A percentile compares a stretch with the other conserved stretches of the same genome.
Evolutionary conservation across 35 echinoderm and acorn worm genomes (phyloP).

Genomic region (Anneissia japonica): DNA sequence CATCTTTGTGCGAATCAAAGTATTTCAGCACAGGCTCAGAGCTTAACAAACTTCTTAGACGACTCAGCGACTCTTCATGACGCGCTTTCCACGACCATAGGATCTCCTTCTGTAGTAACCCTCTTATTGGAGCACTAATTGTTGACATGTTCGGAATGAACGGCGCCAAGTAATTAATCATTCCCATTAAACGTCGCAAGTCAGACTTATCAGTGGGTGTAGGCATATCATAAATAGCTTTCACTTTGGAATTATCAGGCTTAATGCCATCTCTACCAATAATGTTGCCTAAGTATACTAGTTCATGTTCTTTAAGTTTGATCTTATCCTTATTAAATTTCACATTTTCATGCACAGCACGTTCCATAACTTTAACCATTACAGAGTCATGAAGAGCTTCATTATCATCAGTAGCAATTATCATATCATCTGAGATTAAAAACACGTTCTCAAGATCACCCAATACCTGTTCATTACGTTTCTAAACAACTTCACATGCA

Average conservation of each 20-base stretch:
- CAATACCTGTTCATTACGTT: too few species aligned
- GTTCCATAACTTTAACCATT: neutral
- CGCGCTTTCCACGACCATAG: slow-evolving; percentile 13
- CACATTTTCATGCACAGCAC: neutral
- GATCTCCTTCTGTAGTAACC: slow-evolving; percentile 13
- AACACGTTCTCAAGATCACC: too few species aligned
- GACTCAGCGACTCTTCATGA: slow-evolving; percentile 20
- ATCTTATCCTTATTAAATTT: too few species aligned
- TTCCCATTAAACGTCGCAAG: slow-evolving; percentile 14
- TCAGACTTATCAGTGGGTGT: slow-evolving; percentile 13
- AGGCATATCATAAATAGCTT: slow-evolving; percentile 35
- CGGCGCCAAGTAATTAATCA: slow-evolving; percentile 26
- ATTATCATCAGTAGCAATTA: neutral
- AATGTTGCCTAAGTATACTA: neutral
- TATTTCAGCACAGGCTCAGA: slow-evolving; percentile 16
- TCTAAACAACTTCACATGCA: neutral
- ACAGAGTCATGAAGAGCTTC: neutral
- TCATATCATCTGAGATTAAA: too few species aligned
- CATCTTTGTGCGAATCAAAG: slow-evolving; percentile 16
- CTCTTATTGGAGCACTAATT: slow-evolving; percentile 28
- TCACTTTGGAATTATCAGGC: neutral
- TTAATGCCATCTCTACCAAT: neutral
- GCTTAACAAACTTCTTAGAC: slow-evolving; percentile 12
- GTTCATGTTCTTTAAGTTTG: neutral
- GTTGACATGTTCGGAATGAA: slow-evolving; percentile 43